These are phyloP conservation scores for Drosophila birchii DNA, from an alignment of 2,888 invertebrate species.

Conservation along the genomic window DNA sequence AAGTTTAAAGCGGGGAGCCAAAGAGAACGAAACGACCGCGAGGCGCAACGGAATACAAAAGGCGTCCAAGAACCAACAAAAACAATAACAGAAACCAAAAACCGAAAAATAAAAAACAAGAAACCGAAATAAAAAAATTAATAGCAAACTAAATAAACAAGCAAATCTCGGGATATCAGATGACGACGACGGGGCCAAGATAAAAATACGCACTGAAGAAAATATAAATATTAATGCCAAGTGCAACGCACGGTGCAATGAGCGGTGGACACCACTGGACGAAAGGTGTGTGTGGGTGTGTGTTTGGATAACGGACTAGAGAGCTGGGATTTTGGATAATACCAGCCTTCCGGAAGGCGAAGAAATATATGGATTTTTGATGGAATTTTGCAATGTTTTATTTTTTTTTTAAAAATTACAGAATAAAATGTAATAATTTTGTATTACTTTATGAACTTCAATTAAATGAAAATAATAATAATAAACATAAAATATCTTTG, in stretches of 20 bases:
- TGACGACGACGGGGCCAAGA: constrained; percentile 52
- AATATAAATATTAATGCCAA: constrained; percentile 53
- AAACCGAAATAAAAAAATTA: constrained; percentile 34
- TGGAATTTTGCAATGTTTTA: constrained; percentile 1
- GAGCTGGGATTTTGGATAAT: constrained; percentile 19
- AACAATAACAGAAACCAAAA: constrained; percentile 37
- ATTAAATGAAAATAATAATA: too few relatives aligned
- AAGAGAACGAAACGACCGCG: constrained; percentile 58
- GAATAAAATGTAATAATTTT: too few relatives aligned
- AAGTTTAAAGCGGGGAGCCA: constrained; percentile 67
- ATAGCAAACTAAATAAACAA: constrained; percentile 54
- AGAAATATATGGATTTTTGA: not conserved
- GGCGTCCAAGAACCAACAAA: constrained; percentile 55
- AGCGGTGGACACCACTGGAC: constrained; percentile 51
- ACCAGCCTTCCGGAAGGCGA: not conserved
- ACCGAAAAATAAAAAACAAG: constrained; percentile 19
- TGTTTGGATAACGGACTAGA: constrained; percentile 14
- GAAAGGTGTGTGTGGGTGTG: constrained; percentile 59
- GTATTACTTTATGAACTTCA: too few relatives aligned
- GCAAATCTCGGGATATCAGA: constrained; percentile 55
- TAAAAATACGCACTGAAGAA: constrained; percentile 57
- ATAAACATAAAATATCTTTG: too few relatives aligned
- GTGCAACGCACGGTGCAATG: constrained; percentile 48
- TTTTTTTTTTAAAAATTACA: too few relatives aligned
- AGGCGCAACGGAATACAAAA: constrained; percentile 72